Conservation (phyloP, 2,797 vertebrate species). For the Champsocephalus gunnari region DNA sequence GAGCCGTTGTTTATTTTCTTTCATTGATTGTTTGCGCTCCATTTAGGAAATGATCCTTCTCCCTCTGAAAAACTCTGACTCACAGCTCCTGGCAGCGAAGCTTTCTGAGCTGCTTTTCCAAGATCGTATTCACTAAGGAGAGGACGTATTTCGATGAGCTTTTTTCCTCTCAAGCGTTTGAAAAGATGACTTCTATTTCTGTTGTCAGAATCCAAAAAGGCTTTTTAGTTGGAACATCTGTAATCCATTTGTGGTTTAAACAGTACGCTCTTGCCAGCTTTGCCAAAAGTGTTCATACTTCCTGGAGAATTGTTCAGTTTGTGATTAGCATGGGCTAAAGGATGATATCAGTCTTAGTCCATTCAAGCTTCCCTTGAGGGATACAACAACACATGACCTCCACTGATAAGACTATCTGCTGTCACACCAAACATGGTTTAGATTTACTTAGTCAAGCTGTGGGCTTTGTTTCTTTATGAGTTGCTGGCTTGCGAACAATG, state of each 20-base stretch:
- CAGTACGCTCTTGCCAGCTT: conserved; percentile 55
- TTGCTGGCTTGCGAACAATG: conserved; percentile 58
- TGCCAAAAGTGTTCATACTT: conserved; percentile 77
- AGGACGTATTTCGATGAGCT: conserved; percentile 53
- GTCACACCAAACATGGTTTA: conserved; percentile 62
- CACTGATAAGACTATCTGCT: conserved; percentile 52
- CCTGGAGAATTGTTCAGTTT: conserved; percentile 71
- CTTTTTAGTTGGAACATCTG: conserved; percentile 77
- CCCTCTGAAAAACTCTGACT: conserved; percentile 70
- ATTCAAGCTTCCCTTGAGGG: conserved; percentile 54
- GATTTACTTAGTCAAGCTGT: conserved; percentile 57
- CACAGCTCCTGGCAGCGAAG: conserved; percentile 55
- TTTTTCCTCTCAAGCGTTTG: conserved; percentile 22
- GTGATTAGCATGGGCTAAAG: conserved; percentile 71
- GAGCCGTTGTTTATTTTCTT: conserved; percentile 56
- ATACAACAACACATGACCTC: conserved; percentile 58
- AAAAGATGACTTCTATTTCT: conserved; percentile 68
- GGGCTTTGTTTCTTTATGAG: conserved; percentile 63
- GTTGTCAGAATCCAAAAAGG: conserved; percentile 74
- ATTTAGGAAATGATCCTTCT: conserved; percentile 66
- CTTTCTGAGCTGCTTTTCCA: conserved; percentile 56
- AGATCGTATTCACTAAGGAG: conserved; percentile 59
- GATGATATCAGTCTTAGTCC: conserved; percentile 66
- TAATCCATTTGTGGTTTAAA: conserved; percentile 78
- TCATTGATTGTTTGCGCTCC: conserved; percentile 68